Evolutionary conservation across 2,797 vertebrate genomes (phyloP), one percentile per base, ranked within the genome.

Genomic region (Poeciliopsis gracilis): DNA sequence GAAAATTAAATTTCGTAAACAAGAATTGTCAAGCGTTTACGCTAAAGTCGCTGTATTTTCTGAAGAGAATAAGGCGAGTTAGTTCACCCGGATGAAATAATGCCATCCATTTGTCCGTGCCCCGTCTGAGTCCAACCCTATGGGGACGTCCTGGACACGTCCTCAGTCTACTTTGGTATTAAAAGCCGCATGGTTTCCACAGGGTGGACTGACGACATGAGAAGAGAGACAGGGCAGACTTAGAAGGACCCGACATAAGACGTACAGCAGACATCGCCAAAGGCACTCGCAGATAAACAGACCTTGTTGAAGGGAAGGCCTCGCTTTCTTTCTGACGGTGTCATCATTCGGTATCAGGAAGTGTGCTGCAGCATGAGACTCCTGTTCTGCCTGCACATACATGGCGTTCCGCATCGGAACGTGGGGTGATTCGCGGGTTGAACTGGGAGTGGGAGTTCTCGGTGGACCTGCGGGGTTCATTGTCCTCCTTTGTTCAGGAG

Each of bases 291-390:
- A 70, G 12, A 70, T n/a, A 16, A 43, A 43, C 38, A 67, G 66
- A 67, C 66, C 36, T 38, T 12, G 38, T 23, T 69, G 10, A 43
- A 43, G 23, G 66, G 13, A 45, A 43, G 25, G 41, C 41, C 41
- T 43, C 23, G 5, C 66, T 69, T 28, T 70, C 67, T 70, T 45
- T 70, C 41, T 15, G 20, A 66, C 33, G 1, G 25, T 46, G 67
- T 45, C 41, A 46, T 70, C 67, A 70, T 70, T 70, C 67, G 8
- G 67, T 16, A 70, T 70, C 25, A 70, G 41, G 25, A 70, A 70
- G 12, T 16, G 1, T 70, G 25, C n/a, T 70, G 67, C 41, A 45
- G 45, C 3, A 70, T 13, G 1, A 28, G 25, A 45, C 41, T 28
- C 28, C 25, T 66, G 12, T 41, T 69, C 66, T 45, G 13, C 4